phyloP scores from a whole-genome alignment of 2,113 vertebrate genomes.

The Arvicanthis niloticus region DNA sequence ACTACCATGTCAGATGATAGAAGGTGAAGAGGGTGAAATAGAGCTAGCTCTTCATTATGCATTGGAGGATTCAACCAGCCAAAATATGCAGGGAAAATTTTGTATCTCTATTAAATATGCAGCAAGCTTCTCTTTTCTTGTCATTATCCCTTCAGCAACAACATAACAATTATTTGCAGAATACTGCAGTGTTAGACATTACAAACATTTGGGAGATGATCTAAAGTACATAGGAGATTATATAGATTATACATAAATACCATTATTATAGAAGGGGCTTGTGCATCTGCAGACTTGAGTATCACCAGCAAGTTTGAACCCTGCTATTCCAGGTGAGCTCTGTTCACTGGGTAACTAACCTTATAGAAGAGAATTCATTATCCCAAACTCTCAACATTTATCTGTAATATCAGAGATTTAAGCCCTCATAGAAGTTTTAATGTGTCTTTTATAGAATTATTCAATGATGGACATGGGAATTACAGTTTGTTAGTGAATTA shows the following conservation, averaged over 20 bases:
- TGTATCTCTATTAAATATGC: not conserved
- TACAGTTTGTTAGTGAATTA: constrained; percentile 20
- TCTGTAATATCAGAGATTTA: not conserved
- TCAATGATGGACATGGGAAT: not conserved
- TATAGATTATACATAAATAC: not conserved
- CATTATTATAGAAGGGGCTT: not conserved
- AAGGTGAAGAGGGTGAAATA: fast-evolving
- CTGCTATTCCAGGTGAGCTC: fast-evolving
- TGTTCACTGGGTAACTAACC: not conserved
- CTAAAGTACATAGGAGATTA: not conserved
- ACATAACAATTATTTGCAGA: not conserved
- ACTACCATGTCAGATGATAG: not conserved
- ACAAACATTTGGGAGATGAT: not conserved
- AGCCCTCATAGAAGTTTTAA: not conserved
- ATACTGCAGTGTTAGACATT: not conserved
- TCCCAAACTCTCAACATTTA: not conserved
- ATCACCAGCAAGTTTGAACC: not conserved
- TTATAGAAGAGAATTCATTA: not conserved
- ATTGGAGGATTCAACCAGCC: not conserved
- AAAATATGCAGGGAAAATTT: not conserved
- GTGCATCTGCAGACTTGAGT: not conserved
- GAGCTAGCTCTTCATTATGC: not conserved
- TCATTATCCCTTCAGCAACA: not conserved
- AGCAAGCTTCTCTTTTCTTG: not conserved
- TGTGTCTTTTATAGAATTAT: not conserved